Percentiles rank a stretch among this genome's conserved stretches.
phyloP scores from a whole-genome alignment of 2,113 vertebrate genomes.

The Indicator indicator region DNA sequence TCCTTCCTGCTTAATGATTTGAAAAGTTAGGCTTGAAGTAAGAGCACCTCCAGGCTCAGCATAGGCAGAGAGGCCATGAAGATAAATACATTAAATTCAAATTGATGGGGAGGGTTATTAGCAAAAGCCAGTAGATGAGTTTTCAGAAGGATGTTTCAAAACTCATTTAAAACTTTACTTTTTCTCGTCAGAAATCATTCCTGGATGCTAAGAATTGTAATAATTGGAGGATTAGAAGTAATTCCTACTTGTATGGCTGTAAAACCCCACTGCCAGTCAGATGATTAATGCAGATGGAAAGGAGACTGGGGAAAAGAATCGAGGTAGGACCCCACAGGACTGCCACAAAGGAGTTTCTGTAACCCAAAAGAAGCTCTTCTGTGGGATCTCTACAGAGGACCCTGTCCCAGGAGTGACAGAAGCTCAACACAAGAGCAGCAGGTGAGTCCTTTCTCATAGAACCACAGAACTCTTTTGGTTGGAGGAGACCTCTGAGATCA shows the following conservation, averaged over 20 bases:
- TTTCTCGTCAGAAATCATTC: not conserved
- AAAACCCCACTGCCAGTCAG: not conserved
- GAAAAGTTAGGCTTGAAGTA: not conserved
- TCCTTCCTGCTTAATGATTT: not conserved
- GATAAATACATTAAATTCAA: not conserved
- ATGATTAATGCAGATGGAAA: not conserved
- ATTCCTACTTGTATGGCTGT: not conserved
- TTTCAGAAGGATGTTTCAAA: not conserved
- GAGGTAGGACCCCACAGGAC: not conserved
- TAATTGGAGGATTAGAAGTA: constrained; percentile 13
- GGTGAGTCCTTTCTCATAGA: not conserved
- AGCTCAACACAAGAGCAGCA: not conserved
- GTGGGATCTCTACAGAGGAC: not conserved
- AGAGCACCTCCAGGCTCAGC: not conserved
- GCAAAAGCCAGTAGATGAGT: not conserved
- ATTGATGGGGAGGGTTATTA: not conserved
- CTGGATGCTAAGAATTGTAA: not conserved
- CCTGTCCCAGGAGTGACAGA: not conserved
- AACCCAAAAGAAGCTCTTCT: not conserved
- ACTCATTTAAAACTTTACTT: not conserved
- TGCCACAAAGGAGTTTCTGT: not conserved
- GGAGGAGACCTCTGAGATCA: too few species aligned
- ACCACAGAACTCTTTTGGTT: too few species aligned
- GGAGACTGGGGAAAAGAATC: not conserved
- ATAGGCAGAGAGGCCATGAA: not conserved